Percentiles rank a stretch among this genome's conserved stretches.
These are phyloP conservation scores for Gymnopithys bicolor DNA, from an alignment of 2,797 vertebrate genomes.

Conservation along the genomic window DNA sequence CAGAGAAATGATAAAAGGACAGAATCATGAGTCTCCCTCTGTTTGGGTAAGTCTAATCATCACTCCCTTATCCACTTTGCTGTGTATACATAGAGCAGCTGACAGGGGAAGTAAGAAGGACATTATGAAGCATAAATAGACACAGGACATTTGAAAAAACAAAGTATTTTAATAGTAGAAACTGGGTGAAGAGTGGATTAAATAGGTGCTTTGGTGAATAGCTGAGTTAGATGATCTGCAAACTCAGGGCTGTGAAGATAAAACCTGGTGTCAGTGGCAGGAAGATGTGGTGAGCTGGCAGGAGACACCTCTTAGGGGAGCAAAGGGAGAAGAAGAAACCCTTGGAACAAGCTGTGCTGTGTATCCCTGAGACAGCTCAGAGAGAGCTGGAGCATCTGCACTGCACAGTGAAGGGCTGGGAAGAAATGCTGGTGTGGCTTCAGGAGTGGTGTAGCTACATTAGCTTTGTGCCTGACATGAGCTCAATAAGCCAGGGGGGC, in stretches of 20 bases:
- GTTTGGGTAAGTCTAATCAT: background rate
- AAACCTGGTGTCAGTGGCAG: fast-evolving
- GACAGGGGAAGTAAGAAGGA: background rate
- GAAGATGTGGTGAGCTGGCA: background rate
- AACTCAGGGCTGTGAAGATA: background rate
- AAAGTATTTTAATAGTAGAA: background rate
- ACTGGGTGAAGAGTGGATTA: background rate
- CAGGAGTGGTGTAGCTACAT: background rate
- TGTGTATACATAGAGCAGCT: background rate
- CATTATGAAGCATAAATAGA: background rate
- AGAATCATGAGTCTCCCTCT: background rate
- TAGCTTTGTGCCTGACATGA: background rate
- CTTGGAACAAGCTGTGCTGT: background rate
- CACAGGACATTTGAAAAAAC: background rate
- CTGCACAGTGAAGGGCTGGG: fast-evolving
- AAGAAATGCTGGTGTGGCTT: background rate
- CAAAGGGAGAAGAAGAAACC: background rate
- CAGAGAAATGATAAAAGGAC: background rate
- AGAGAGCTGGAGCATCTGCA: background rate
- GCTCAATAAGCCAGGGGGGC: fast-evolving
- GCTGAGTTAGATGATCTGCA: background rate
- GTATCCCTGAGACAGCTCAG: background rate
- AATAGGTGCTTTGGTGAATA: background rate
- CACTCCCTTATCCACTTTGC: background rate
- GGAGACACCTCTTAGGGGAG: background rate